Percentiles rank a stretch among this genome's conserved stretches.
phyloP scores from a whole-genome alignment of 2,113 vertebrate species.

The Corythornis madagascariensis region DNA sequence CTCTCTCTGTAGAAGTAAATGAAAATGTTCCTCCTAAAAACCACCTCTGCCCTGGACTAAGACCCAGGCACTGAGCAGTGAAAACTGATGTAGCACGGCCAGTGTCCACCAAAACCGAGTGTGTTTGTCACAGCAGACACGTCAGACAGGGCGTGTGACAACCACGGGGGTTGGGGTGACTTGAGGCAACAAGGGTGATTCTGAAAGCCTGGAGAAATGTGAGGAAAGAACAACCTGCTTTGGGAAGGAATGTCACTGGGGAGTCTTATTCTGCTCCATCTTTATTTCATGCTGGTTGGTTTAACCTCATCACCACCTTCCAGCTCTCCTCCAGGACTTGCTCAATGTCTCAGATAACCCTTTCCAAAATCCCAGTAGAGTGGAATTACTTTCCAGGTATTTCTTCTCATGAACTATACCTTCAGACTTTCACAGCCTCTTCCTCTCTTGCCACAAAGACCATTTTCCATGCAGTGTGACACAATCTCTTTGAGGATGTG shows the following conservation, averaged over 20 bases:
- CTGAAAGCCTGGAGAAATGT: neutral
- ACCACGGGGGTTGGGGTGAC: fast-evolving
- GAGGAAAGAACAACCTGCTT: neutral
- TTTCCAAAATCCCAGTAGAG: neutral
- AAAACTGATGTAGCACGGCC: fast-evolving
- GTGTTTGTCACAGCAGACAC: fast-evolving
- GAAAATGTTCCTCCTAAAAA: neutral
- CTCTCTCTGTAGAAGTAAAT: fast-evolving
- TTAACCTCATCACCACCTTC: fast-evolving
- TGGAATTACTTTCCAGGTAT: neutral
- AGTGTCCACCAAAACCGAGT: neutral
- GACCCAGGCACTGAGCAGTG: too few relatives aligned
- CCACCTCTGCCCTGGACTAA: fast-evolving
- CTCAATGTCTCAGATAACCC: neutral
- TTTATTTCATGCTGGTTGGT: neutral
- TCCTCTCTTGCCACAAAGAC: too few relatives aligned
- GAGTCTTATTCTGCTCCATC: neutral
- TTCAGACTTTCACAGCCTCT: neutral
- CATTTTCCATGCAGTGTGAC: fast-evolving
- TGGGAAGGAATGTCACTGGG: neutral
- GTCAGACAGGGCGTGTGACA: fast-evolving
- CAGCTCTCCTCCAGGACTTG: neutral
- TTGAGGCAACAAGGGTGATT: fast-evolving
- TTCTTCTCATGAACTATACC: neutral
- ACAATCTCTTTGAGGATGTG: fast-evolving